Base-by-base conservation (phyloP, 2,113 vertebrate genomes). In the Zonotrichia leucophrys region DNA sequence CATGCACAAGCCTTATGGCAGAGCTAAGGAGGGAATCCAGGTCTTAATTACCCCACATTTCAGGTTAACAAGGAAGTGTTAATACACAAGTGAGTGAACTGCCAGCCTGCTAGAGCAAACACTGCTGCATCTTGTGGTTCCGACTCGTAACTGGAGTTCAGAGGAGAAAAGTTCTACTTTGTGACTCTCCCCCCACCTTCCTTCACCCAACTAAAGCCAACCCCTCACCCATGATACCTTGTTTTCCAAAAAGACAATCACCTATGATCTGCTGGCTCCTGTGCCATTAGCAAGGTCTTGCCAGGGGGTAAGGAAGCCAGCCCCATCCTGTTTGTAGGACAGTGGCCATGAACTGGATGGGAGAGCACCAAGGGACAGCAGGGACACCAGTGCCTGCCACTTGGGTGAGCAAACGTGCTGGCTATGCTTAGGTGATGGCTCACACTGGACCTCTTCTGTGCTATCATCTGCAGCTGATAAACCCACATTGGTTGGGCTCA, bases 261-360 rank as follows among this genome's bases (percentile, higher is more conserved):
- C 3, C 6, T 44, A 5, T 66, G 35, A 53, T 33, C 44, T 87
- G 30, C 13, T 30, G 31, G 15, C 7, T 74, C 41, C 24, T 77
- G 72, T 44, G 50, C 10, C 37, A 44, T 41, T 24, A 89, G 9
- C 37, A 49, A 72, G 5, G 33, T 42, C 72, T 69, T 6, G 1
- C 31, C 0, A 2, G 18, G 0, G 1, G 17, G 10, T 31, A 64
- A 58, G 58, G 62, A 82, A 72, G 23, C 0, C 2, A 87, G 49
- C 4, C 67, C 17, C 44, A 19, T 13, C 23, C 49, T 72, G 19
- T 12, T 18, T 0, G 0, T 4, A 49, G 49, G 46, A 25, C 21
- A 59, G n/a, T 62, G 67, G 11, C 28, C 39, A 20, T 0, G 11
- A 15, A 18, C 15, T 27, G 64, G 33, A 44, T 23, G 18, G 55